These are phyloP conservation scores for Scyliorhinus canicula DNA, from an alignment of 2,797 vertebrate species.

Conservation along the genomic window DNA sequence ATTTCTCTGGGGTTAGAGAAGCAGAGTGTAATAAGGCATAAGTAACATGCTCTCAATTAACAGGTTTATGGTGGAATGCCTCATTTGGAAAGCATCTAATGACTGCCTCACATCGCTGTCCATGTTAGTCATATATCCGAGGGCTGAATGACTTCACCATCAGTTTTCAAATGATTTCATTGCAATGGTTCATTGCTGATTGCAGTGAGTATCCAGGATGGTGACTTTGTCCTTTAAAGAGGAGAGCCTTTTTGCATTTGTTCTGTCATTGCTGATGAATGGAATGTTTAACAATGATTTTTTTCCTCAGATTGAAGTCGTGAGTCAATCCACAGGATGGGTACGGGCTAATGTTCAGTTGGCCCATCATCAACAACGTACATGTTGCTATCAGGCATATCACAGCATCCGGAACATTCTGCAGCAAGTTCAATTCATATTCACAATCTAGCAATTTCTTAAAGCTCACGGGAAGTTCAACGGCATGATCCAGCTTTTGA, in stretches of 20 bases:
- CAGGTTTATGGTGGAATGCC: not conserved
- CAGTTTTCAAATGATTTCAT: not conserved
- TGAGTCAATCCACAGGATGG: not conserved
- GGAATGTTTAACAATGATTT: not conserved
- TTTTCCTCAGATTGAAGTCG: not conserved
- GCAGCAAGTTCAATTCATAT: not conserved
- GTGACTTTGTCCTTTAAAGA: not conserved
- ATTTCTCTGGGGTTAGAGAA: not conserved
- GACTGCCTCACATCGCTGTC: not conserved
- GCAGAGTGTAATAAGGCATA: not conserved
- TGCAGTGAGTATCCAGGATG: not conserved
- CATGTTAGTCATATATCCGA: not conserved
- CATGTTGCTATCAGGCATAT: not conserved
- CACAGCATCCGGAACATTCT: not conserved
- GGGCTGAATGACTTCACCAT: not conserved
- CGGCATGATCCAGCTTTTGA: not conserved
- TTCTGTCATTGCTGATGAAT: not conserved
- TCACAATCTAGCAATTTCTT: not conserved
- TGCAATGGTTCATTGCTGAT: not conserved
- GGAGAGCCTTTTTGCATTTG: not conserved
- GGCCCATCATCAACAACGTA: not conserved
- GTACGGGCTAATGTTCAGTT: not conserved
- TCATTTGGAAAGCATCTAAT: constrained; percentile 10
- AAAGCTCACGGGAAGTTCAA: not conserved
- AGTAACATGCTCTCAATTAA: not conserved